Evolutionary conservation across 2,113 vertebrate genomes (phyloP).

Genomic region (Todiramphus saurophagus): DNA sequence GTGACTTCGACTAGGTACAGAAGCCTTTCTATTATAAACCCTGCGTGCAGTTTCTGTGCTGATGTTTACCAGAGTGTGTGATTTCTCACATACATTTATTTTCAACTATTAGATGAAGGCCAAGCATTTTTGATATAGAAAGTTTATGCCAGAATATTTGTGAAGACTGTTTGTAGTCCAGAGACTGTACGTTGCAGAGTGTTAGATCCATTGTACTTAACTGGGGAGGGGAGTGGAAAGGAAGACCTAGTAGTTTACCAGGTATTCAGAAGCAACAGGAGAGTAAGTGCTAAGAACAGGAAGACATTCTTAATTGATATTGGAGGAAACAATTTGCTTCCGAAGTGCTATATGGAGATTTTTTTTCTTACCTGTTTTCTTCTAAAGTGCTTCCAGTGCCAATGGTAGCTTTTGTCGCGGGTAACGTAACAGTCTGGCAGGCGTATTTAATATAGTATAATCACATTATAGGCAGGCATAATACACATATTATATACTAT

Average conservation of each 20-base stretch:
- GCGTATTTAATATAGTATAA: not conserved
- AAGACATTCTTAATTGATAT: not conserved
- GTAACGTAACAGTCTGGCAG: not conserved
- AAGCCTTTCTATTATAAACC: not conserved
- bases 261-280: not conserved
- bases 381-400: not conserved
- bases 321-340: not conserved
- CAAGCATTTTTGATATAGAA: not conserved
- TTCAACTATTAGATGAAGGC: not conserved
- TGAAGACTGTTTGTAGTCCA: not conserved
- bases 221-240: fast-evolving
- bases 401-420: not conserved
- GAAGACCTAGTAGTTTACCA: not conserved
- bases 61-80: not conserved
- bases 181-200: no score
- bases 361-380: not conserved
- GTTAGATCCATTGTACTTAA: not conserved
- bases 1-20: not conserved
- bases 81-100: not conserved
- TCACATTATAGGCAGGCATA: not conserved
- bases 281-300: not conserved
- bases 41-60: not conserved
- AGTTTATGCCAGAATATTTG: not conserved
- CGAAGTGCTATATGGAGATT: not conserved
- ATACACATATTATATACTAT: not conserved